Evolutionary conservation across 2,888 invertebrate species (phyloP).

Genomic region (Zaprionus obscuricornis): DNA sequence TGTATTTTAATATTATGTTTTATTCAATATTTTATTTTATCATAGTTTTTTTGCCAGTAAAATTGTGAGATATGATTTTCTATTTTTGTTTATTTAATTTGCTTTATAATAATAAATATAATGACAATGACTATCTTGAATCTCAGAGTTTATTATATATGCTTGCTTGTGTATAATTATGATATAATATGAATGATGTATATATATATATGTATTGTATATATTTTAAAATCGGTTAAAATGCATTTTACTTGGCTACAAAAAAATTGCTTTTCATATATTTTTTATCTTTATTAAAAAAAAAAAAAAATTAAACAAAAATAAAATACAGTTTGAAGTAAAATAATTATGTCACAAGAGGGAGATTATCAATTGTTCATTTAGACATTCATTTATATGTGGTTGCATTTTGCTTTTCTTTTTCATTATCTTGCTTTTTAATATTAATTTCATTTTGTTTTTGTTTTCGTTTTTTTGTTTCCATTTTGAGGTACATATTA

Average conservation of each 20-base stretch:
- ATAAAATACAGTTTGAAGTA: too few relatives aligned
- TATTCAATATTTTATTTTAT: slow-evolving; percentile 14
- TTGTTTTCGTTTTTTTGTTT: slow-evolving; percentile 16
- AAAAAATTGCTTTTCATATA: slow-evolving; percentile 48
- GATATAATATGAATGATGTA: slow-evolving; percentile 15
- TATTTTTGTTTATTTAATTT: slow-evolving; percentile 13
- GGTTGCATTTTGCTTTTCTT: too few relatives aligned
- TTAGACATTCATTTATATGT: too few relatives aligned
- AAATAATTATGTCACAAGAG: slow-evolving; percentile 13
- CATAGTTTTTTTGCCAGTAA: slow-evolving; percentile 12
- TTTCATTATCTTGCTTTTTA: slow-evolving; percentile 4
- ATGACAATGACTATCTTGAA: slow-evolving; percentile 58
- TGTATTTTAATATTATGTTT: slow-evolving; percentile 28
- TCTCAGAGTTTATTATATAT: slow-evolving; percentile 35
- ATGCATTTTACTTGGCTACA: slow-evolving; percentile 70
- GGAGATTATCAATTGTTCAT: too few relatives aligned
- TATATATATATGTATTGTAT: slow-evolving; percentile 30
- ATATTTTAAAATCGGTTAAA: slow-evolving; percentile 66
- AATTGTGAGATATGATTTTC: too few relatives aligned
- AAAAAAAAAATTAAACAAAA: too few relatives aligned
- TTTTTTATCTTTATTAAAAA: slow-evolving; percentile 5
- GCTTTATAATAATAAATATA: slow-evolving; percentile 25
- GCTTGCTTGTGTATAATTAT: slow-evolving; percentile 11
- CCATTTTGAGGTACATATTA: slow-evolving; percentile 72
- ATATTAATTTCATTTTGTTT: slow-evolving; percentile 1